Evolutionary conservation across 2,797 vertebrate species (phyloP), one percentile per base, ranked within the genome.

Genomic region (Cirrhinus mrigala): DNA sequence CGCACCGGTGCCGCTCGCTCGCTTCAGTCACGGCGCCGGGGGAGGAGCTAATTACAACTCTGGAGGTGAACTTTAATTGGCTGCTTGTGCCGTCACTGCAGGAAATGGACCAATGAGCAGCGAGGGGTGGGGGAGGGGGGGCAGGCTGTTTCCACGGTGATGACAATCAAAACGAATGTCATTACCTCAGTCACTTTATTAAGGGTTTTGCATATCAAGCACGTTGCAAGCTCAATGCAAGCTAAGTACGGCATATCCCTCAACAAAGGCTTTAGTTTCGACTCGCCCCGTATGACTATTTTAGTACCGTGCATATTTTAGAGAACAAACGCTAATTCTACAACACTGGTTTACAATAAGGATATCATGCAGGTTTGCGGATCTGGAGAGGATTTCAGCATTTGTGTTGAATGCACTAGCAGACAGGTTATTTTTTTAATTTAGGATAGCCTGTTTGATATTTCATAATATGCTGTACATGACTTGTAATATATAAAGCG

Each of bases 391-490:
- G 89, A 96, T 92, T 90, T 92, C 94, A 90, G 92, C 93, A 93
- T 95, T 95, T 92, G 91, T 91, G 92, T 94, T 93, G 91, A 96
- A 97, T 96, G 96, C 97, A 96, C 94, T 97, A 94, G 96, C 95
- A 96, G 95, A 95, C 97, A 97, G 96, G 97, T 97, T 96, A 96
- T 96, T 96, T 95, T 95, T 94, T 94, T 93, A 92, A 92, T 95
- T 96, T 95, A 96, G 92, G 94, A 94, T 96, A 96, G 95, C 96
- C 97, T 97, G 95, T 94, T 96, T 96, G 94, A 95, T 96, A 96
- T 95, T 97, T 97, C 95, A 95, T 94, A 96, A 94, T 95, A 94
- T 96, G 96, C 91, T 99, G 97, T 99, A 98, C 94, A 99, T 96
- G 78, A 95, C 92, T 96, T 99, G 97, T 99, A 98, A 97, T 95